Evolutionary conservation across 92 coral and sea anemone species (phyloP), one percentile per base, ranked within the genome.

Genomic region (Phenganax marumi): DNA sequence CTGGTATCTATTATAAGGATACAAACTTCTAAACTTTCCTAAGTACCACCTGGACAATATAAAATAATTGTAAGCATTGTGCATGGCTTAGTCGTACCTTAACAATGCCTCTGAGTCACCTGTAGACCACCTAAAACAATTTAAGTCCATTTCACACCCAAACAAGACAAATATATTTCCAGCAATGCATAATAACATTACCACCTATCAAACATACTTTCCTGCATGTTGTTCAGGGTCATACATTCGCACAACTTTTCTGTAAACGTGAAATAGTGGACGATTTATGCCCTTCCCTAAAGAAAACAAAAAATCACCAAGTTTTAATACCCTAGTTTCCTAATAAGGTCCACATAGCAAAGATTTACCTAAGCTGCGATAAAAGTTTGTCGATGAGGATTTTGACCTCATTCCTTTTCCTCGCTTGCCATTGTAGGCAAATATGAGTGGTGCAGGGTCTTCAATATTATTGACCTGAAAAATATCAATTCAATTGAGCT

Each of bases 241-340:
- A 79, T 83, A 89, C 49, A 81, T 22, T 12, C 92, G 87, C 18
- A 69, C 12, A 10, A 76, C 88, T 58, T 83, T 76, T 79, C 87
- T 84, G 60, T 89, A 89, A 13, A 89, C n/a, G 7, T 33, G 54
- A 73, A 86, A 84, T 8, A 86, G 12, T 50, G 85, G 60, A 55
- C 92, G 82, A 53, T 89, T 71, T 57, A 89, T 68, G 49, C 92
- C 92, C 66, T 86, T 79, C 33, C 78, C 90, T 86, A 80, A 51
- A 77, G 0, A 58, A 58, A 10, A 58, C 46, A 46, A 70, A 70
- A 18, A 68, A 25, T 4, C 12, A 22, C 21, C 7, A 16, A 13
- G 5, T 21, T 22, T 60, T 52, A 19, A 13, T 7, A 48, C n/a
- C 21, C 46, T 13, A 23, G n/a, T 39, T 48, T 24, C 51, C 79